Evolutionary conservation across 2,797 vertebrate genomes (phyloP).

Genomic region (Hybognathus amarus): DNA sequence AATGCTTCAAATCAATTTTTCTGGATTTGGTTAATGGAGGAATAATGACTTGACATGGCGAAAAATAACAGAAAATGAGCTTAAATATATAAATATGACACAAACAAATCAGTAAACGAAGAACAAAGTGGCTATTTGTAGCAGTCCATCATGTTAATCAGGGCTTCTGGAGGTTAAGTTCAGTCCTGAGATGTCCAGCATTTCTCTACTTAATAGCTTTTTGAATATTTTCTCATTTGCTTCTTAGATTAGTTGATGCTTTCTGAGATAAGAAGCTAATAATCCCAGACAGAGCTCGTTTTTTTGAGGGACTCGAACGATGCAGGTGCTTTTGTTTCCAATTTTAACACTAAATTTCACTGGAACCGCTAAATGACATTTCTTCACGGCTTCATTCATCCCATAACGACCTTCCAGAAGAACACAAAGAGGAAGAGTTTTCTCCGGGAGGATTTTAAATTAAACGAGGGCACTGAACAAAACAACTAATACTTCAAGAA

Average conservation of each 20-base stretch:
- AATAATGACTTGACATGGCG: not conserved
- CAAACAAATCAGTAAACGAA: not conserved
- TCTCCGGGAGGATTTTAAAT: conserved; percentile 12
- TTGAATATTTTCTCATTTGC: conserved; percentile 23
- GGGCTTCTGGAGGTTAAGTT: not conserved
- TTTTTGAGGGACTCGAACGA: conserved; percentile 23
- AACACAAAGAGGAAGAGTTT: not conserved
- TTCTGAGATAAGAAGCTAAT: conserved; percentile 46
- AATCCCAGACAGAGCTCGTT: conserved; percentile 48
- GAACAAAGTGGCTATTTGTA: not conserved
- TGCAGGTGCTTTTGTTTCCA: conserved; percentile 27
- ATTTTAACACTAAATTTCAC: conserved; percentile 41
- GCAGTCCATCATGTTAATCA: not conserved
- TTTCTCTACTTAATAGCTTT: conserved; percentile 36
- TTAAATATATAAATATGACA: not conserved
- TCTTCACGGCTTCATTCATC: conserved; percentile 33
- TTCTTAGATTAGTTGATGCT: conserved; percentile 29
- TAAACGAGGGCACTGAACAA: conserved; percentile 39
- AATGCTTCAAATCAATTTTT: not conserved
- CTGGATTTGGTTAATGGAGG: not conserved
- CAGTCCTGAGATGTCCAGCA: conserved; percentile 23
- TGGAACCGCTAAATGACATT: conserved; percentile 41
- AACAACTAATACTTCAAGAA: conserved; percentile 20
- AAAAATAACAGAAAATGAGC: not conserved
- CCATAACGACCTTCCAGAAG: conserved; percentile 1